Conservation (phyloP, 2,888 invertebrate genomes). For the Galerucella nymphaeae region DNA sequence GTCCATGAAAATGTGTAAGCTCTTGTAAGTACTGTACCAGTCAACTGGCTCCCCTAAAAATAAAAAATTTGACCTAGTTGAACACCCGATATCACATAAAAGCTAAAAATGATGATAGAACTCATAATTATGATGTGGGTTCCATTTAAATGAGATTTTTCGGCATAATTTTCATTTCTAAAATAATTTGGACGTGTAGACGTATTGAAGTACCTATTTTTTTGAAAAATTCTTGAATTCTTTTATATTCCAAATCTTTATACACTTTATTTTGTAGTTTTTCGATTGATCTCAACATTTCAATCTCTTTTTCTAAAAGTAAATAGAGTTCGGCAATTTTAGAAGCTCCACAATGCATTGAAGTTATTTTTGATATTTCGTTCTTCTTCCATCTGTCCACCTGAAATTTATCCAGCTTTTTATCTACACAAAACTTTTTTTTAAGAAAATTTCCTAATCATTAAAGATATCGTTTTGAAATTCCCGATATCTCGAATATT, state of each 20-base stretch:
- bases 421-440: too few relatives aligned
- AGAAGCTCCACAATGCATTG: slow-evolving; percentile 74
- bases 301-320: slow-evolving; percentile 79
- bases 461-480: too few relatives aligned
- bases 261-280: slow-evolving; percentile 72
- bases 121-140: too few relatives aligned
- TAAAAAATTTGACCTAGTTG: not conserved
- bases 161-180: too few relatives aligned
- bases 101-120: too few relatives aligned
- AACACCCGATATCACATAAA: too few relatives aligned
- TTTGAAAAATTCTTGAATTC: slow-evolving; percentile 73
- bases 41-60: slow-evolving; percentile 68
- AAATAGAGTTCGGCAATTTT: slow-evolving; percentile 77
- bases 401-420: not conserved
- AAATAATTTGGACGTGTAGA: too few relatives aligned
- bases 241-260: slow-evolving; percentile 71
- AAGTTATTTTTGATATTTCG: slow-evolving; percentile 73
- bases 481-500: too few relatives aligned
- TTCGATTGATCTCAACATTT: slow-evolving; percentile 76
- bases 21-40: slow-evolving; percentile 67
- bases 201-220: slow-evolving; percentile 63
- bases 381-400: slow-evolving; percentile 75
- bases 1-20: slow-evolving; percentile 78
- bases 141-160: too few relatives aligned
- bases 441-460: too few relatives aligned